Evolutionary conservation across 2,797 vertebrate species (phyloP).

Genomic region (Coccyzus lansbergi): DNA sequence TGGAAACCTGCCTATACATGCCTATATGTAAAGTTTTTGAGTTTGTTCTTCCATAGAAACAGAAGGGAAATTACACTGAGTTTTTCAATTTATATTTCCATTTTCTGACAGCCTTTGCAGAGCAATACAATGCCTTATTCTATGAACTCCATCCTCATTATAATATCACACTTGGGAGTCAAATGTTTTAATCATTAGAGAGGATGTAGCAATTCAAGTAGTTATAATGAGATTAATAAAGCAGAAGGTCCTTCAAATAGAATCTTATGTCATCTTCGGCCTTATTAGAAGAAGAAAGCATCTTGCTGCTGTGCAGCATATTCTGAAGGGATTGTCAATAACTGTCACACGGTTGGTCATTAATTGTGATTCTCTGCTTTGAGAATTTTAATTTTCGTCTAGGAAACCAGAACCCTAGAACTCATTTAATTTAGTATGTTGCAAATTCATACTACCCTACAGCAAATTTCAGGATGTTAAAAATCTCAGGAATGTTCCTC

Average conservation of each 20-base stretch:
- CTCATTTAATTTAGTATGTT: not conserved
- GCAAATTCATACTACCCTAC: not conserved
- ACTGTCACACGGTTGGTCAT: not conserved
- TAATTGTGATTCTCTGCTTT: constrained; percentile 52
- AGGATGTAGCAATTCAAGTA: constrained; percentile 51
- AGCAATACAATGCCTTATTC: not conserved
- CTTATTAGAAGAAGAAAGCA: constrained; percentile 51
- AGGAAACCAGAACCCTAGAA: constrained; percentile 17
- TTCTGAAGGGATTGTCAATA: constrained; percentile 51
- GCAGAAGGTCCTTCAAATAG: constrained; percentile 47
- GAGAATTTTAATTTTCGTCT: constrained; percentile 27
- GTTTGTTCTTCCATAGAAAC: not conserved
- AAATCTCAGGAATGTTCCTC: not conserved
- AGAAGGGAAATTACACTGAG: not conserved
- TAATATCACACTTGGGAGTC: constrained; percentile 45
- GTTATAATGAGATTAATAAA: constrained; percentile 69
- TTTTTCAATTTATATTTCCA: not conserved
- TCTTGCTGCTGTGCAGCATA: not conserved
- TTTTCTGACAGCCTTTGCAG: constrained; percentile 2
- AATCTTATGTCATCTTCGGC: constrained; percentile 11
- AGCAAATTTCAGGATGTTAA: not conserved
- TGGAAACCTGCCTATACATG: not conserved
- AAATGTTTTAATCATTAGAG: constrained; percentile 62
- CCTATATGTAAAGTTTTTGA: not conserved
- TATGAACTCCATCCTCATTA: constrained; percentile 38